A percentile compares a stretch with the other conserved stretches of the same genome.
Evolutionary conservation across 2,113 vertebrate species (phyloP).

Genomic region (Alouatta palliata): DNA sequence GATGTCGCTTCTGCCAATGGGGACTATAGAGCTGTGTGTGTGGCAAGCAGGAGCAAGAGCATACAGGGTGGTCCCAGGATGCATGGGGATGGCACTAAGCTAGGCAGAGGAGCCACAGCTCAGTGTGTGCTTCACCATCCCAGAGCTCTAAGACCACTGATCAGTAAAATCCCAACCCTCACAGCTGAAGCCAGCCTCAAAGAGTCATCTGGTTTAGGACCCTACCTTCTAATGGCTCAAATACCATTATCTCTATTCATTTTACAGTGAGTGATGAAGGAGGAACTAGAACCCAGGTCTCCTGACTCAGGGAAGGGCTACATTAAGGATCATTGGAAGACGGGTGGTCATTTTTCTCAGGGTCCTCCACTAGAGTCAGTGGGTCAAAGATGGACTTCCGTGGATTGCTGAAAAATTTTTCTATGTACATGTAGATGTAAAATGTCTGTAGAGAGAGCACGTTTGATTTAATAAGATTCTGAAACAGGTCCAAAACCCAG

Average conservation of each 20-base stretch:
- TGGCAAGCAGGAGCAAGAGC: neutral
- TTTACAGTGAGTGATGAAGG: neutral
- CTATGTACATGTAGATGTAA: neutral
- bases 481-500: neutral
- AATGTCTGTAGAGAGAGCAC: neutral
- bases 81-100: rapidly evolving
- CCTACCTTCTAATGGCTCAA: neutral
- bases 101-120: rapidly evolving
- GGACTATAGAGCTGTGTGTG: neutral
- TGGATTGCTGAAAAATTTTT: neutral
- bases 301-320: neutral
- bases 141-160: neutral
- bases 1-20: neutral
- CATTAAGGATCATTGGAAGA: rapidly evolving
- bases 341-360: neutral
- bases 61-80: neutral
- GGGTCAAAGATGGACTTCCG: neutral
- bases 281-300: neutral
- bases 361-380: neutral
- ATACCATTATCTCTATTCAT: neutral
- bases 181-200: neutral
- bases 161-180: neutral
- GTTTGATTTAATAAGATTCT: constrained; percentile 32
- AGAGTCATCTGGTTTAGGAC: neutral
- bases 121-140: rapidly evolving